These are phyloP conservation scores for Dermatemys mawii DNA, from an alignment of 2,113 vertebrate genomes.

Conservation along the genomic window DNA sequence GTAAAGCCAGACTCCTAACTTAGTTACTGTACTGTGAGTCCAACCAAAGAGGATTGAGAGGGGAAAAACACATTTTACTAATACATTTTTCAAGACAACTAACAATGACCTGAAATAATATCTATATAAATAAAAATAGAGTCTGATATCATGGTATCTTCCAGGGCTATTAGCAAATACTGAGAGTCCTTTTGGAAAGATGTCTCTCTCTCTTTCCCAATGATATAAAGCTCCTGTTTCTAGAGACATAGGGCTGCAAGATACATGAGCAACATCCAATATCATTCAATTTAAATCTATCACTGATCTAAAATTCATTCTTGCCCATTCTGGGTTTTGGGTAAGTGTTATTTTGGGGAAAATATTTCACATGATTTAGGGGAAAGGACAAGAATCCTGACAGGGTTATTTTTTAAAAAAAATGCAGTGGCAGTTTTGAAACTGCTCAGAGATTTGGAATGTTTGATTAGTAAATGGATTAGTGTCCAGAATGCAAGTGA, in stretches of 20 bases:
- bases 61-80: not conserved
- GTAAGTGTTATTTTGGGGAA: rapidly evolving
- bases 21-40: not conserved
- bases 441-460: not conserved
- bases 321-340: not conserved
- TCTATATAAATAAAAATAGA: not conserved
- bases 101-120: not conserved
- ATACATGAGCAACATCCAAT: not conserved
- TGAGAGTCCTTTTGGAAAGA: not conserved
- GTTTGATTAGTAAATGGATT: not conserved
- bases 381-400: not conserved
- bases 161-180: not conserved
- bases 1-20: not conserved
- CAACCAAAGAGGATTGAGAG: not conserved
- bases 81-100: not conserved
- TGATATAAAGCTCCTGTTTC: not conserved
- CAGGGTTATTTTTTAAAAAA: not conserved
- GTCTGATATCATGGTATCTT: not conserved
- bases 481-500: not conserved
- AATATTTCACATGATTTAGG: not conserved
- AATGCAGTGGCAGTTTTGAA: not conserved
- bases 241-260: not conserved
- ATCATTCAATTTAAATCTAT: not conserved
- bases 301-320: not conserved
- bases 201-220: not conserved